A percentile compares a stretch with the other conserved stretches of the same genome.
Conservation (phyloP, 2,797 vertebrate genomes). For the Enteromius fasciolatus region DNA sequence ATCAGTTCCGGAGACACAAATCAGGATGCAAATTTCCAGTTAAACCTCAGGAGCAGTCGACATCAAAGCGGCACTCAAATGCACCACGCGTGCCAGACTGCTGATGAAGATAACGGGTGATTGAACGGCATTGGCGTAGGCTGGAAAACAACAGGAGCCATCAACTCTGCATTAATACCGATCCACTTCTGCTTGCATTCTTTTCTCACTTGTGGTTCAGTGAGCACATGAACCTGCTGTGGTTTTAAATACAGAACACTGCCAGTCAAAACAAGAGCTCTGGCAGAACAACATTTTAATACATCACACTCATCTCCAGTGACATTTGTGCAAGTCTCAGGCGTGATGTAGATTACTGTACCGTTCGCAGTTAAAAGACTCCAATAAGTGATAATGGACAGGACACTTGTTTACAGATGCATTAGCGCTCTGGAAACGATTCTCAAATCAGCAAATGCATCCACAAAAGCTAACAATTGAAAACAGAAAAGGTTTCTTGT, state of each 20-base stretch:
- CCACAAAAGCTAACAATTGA: conserved; percentile 10
- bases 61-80: conserved; percentile 47
- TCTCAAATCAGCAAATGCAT: conserved; percentile 20
- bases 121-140: conserved; percentile 28
- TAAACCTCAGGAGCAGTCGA: conserved; percentile 37
- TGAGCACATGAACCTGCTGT: conserved; percentile 6
- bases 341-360: conserved; percentile 16
- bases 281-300: conserved; percentile 30
- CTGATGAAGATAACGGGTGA: conserved; percentile 16
- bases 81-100: background rate
- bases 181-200: conserved; percentile 15
- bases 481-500: conserved; percentile 21
- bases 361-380: conserved; percentile 19
- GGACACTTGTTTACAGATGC: conserved; percentile 6
- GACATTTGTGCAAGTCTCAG: conserved; percentile 15
- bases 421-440: conserved; percentile 11
- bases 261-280: conserved; percentile 19
- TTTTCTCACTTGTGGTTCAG: background rate
- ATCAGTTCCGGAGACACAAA: conserved; percentile 47
- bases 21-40: conserved; percentile 47
- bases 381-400: background rate
- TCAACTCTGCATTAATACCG: conserved; percentile 1
- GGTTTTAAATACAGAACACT: conserved; percentile 22
- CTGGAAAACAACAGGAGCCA: conserved; percentile 36
- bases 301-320: conserved; percentile 16